These are phyloP conservation scores for Augiades crinisus DNA, from an alignment of 2,888 invertebrate genomes.

Conservation along the genomic window DNA sequence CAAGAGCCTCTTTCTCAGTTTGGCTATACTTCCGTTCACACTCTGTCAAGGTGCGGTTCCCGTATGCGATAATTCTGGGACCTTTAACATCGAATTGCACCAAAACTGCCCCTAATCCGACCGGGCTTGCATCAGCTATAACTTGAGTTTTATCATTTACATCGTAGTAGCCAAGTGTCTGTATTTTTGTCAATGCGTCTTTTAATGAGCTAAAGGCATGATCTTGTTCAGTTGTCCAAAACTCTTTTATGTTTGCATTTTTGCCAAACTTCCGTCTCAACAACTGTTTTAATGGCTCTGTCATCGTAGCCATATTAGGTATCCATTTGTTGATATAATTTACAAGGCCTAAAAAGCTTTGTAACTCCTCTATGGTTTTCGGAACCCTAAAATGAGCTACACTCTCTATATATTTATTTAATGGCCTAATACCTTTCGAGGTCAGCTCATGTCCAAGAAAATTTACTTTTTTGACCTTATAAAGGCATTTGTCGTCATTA, in stretches of 20 bases:
- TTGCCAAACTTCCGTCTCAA: slow-evolving; percentile 19
- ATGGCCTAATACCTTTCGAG: slow-evolving; percentile 28
- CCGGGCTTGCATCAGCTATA: slow-evolving; percentile 33
- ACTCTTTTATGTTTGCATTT: slow-evolving; percentile 20
- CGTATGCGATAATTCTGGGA: slow-evolving; percentile 30
- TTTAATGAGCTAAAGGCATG: slow-evolving; percentile 11
- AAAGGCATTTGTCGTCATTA: slow-evolving; percentile 30
- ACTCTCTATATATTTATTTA: slow-evolving; percentile 30
- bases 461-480: slow-evolving; percentile 11
- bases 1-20: slow-evolving; percentile 24
- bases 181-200: background rate
- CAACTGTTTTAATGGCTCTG: slow-evolving; percentile 34
- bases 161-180: slow-evolving; percentile 32
- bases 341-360: slow-evolving; percentile 39
- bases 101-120: slow-evolving; percentile 31
- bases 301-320: slow-evolving; percentile 32
- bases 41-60: slow-evolving; percentile 23
- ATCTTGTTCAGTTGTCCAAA: slow-evolving; percentile 28
- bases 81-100: slow-evolving; percentile 25
- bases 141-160: slow-evolving; percentile 28
- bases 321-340: slow-evolving; percentile 38
- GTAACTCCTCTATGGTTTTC: slow-evolving; percentile 32
- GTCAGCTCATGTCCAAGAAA: slow-evolving; percentile 35
- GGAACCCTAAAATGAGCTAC: slow-evolving; percentile 31
- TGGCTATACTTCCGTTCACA: slow-evolving; percentile 21